These are phyloP conservation scores for Tenthredo notha DNA, from an alignment of 2,888 invertebrate genomes.

Conservation along the genomic window DNA sequence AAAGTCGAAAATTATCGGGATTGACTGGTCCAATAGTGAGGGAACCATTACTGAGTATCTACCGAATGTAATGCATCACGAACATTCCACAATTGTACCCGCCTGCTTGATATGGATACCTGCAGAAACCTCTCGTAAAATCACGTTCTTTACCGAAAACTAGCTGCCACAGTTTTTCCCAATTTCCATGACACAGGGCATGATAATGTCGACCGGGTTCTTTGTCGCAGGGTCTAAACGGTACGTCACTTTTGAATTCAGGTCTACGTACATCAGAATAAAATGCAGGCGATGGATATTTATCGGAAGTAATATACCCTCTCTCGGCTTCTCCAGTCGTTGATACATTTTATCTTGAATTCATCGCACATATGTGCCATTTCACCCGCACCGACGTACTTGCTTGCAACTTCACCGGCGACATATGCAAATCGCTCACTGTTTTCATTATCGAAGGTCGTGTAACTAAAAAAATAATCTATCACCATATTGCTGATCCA, in stretches of 20 bases:
- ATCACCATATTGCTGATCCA: constrained; percentile 50
- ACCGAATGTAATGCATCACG: no score
- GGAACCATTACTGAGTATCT: no score
- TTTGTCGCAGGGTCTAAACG: constrained; percentile 13
- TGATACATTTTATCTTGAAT: constrained; percentile 6
- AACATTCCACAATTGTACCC: background rate
- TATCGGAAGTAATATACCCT: constrained; percentile 21
- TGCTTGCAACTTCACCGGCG: constrained; percentile 17
- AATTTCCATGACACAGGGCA: background rate
- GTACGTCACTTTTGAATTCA: background rate
- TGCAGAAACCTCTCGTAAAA: background rate
- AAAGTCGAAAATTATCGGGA: no score
- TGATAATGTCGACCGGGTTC: background rate
- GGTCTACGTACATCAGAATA: constrained; percentile 21
- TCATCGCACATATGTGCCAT: constrained; percentile 16
- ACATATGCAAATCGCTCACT: background rate
- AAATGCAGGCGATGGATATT: constrained; percentile 30
- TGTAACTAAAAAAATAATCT: constrained; percentile 41
- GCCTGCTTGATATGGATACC: constrained; percentile 44
- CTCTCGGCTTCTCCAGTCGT: background rate
- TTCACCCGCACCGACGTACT: constrained; percentile 5
- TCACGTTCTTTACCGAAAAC: constrained; percentile 8
- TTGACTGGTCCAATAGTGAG: no score
- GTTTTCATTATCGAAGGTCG: background rate
- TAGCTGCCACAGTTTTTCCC: background rate